Conservation (phyloP, 2,113 vertebrate genomes). For the Oceanodroma tethys region DNA sequence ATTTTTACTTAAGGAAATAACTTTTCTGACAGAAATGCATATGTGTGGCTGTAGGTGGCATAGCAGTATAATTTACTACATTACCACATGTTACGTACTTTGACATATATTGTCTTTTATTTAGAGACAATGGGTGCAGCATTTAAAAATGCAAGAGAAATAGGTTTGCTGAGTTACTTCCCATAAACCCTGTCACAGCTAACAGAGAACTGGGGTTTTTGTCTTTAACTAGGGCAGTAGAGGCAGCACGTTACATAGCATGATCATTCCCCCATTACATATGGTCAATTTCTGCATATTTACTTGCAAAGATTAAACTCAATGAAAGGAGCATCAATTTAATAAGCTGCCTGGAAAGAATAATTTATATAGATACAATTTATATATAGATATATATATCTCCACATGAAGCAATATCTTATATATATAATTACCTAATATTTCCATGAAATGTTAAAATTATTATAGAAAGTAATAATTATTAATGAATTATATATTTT, state of each 20-base stretch:
- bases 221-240: not conserved
- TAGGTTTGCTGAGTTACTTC: not conserved
- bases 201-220: not conserved
- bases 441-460: not conserved
- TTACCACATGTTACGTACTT: not conserved
- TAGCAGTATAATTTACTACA: slow-evolving; percentile 47
- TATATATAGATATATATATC: not conserved
- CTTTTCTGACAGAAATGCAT: slow-evolving; percentile 42
- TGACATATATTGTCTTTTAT: not conserved
- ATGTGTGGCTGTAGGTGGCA: slow-evolving; percentile 62
- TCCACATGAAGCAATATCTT: not conserved
- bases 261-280: not conserved
- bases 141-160: not conserved
- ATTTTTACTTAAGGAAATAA: not conserved
- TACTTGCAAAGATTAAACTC: not conserved
- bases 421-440: not conserved
- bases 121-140: not conserved
- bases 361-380: not conserved
- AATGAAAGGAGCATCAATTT: not conserved
- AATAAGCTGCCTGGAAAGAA: not conserved
- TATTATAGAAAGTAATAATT: not conserved
- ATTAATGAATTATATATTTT: not conserved
- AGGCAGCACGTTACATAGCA: not conserved
- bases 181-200: not conserved
- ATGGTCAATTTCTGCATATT: not conserved